Evolutionary conservation across 1,140 invertebrate genomes (phyloP), one percentile per base, ranked within the genome.

Genomic region (Rhyzopertha dominica): DNA sequence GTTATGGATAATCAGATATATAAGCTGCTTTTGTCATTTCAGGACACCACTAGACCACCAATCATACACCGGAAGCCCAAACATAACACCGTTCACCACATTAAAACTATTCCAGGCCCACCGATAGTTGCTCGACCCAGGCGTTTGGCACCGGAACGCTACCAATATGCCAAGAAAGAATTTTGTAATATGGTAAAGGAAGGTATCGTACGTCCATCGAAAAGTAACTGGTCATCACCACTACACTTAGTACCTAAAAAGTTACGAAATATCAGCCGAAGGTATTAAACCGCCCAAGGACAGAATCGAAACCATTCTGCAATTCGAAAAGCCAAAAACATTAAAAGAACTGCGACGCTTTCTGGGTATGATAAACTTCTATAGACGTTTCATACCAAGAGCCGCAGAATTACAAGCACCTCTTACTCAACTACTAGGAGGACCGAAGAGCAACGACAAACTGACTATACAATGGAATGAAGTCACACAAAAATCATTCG

Each of bases 211-310:
- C 47, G 51, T 41, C 51, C 56, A 1, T 63, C 59, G 5, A 51
- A 46, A 14, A 53, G 50, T 20, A 42, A 43, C 3, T 77, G 71
- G 72, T 55, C 69, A 0, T 61, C 59, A 8, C 67, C 71, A 4
- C 40, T 74, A 7, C 66, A 73, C 34, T 40, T 75, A 25, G 66
- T 68, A 0, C 51, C 51, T 1, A 75, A 76, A 48, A 44, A 49
- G 60, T 9, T 53, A 50, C 35, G 43, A 56, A 5, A 24, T 64
- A n/a, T 38, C 41, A 5, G 14, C 24, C 5, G 29, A 53, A 1
- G 70, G 68, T 5, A 31, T 51, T 9, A 34, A 31, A 37, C 43
- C 44, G 4, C 22, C 28, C 10, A 34, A 30, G 22, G 38, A 38
- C 10, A 44, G 43, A 14, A 38, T 51, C 16, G 38, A 50, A 12